These are phyloP conservation scores for Stictonetta naevosa DNA, from an alignment of 2,113 vertebrate species.

Conservation along the genomic window DNA sequence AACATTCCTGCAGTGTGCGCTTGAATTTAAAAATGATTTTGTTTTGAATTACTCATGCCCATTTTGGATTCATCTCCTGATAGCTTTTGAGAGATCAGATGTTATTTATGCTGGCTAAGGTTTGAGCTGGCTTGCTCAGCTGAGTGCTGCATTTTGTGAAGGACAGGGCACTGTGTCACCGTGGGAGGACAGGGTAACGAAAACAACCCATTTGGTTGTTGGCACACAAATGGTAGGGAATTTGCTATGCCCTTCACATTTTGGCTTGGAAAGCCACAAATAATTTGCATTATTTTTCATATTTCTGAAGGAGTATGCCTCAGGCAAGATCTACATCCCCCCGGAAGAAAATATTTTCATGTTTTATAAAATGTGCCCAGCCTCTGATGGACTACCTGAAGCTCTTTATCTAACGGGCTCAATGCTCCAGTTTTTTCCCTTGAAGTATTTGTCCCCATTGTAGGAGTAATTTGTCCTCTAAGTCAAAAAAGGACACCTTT, in stretches of 20 bases:
- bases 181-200: neutral
- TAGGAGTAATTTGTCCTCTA: neutral
- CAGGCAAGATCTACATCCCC: neutral
- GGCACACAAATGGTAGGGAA: neutral
- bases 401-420: neutral
- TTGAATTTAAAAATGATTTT: neutral
- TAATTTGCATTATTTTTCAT: neutral
- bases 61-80: neutral
- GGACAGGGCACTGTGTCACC: neutral
- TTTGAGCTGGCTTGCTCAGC: neutral
- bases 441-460: neutral
- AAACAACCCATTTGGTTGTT: neutral
- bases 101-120: neutral
- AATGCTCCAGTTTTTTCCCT: neutral
- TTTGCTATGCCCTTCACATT: neutral
- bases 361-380: neutral
- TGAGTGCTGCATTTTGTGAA: neutral
- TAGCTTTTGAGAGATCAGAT: constrained; percentile 15
- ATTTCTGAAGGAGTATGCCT: neutral
- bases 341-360: neutral
- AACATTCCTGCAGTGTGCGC: neutral
- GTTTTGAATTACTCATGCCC: neutral
- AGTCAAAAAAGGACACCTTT: neutral
- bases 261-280: neutral
- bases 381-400: neutral